Percentiles rank a stretch among this genome's conserved stretches.
These are phyloP conservation scores for Microctonus brassicae DNA, from an alignment of 2,888 invertebrate species.

Conservation along the genomic window DNA sequence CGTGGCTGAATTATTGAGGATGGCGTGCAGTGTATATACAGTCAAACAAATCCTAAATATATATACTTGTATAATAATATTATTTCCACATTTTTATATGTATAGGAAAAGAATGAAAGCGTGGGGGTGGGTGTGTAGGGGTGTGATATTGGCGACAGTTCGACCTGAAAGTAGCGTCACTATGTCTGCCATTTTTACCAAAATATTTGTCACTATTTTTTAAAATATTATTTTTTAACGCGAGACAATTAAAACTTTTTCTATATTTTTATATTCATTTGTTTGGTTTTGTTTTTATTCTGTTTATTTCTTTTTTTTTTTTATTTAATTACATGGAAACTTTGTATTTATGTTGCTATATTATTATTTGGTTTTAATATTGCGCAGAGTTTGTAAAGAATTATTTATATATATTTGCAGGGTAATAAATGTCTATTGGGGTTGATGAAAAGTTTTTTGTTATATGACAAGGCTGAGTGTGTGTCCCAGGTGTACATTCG, in stretches of 20 bases:
- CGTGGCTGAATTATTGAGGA: slow-evolving; percentile 65
- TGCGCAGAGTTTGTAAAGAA: neutral
- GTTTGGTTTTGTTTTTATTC: neutral
- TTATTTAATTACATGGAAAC: neutral
- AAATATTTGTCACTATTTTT: neutral
- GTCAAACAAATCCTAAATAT: slow-evolving; percentile 19
- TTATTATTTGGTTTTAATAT: neutral
- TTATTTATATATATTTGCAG: neutral
- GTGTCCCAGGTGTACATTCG: neutral
- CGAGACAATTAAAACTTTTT: slow-evolving; percentile 9
- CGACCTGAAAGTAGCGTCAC: slow-evolving; percentile 22
- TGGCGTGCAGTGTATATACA: slow-evolving; percentile 56
- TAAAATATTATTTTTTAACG: slow-evolving; percentile 1
- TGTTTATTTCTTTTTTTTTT: too few species aligned
- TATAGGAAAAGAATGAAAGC: slow-evolving; percentile 5
- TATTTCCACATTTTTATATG: too few species aligned
- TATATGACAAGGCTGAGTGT: neutral
- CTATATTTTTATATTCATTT: neutral
- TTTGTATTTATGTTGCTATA: neutral
- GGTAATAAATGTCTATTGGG: neutral
- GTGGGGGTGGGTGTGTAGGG: neutral
- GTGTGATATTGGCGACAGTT: slow-evolving; percentile 37
- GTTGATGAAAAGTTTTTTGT: neutral
- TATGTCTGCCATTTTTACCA: slow-evolving; percentile 27
- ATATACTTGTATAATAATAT: neutral